Evolutionary conservation across 2,888 invertebrate species (phyloP), one percentile per base, ranked within the genome.

Genomic region (Eudasyphora cyanicolor): DNA sequence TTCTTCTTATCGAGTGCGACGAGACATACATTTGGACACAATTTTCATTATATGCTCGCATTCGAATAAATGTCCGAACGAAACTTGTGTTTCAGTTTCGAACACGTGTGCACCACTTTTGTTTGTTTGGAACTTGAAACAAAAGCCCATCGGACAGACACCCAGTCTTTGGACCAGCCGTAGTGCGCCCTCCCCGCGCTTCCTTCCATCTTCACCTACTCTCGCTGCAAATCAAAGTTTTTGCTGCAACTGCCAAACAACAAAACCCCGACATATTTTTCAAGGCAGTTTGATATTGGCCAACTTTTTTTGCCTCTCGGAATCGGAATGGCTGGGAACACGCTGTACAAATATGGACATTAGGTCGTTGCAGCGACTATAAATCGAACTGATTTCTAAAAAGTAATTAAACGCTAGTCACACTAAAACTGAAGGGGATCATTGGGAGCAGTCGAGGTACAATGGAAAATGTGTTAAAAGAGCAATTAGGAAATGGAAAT

Each of bases 61-160:
- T 7, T 45, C 45, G 45, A 45, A 32, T 32, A 32, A 32, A 32
- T 32, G 32, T 32, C 32, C 32, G 32, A 54, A 54, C 32, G 32
- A 54, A 54, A 54, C 10, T 21, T 21, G 19, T 75, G 21, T 21
- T 38, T 60, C 67, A 67, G 49, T 67, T 29, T 74, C 10, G 80
- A 71, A 78, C 84, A 84, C 84, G 80, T 84, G 84, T 81, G 80
- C 84, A 78, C 80, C 42, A 78, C 57, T 27, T 76, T 83, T 75
- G 21, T 12, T 35, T 1, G 19, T 73, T 67, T 32, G 7, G 42
- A 57, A 67, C 42, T 42, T 24, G 42, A 64, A 35, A 21, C 12
- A 21, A 67, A 42, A 35, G 10, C 32, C 14, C 54, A 10, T 8
- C 3, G 3, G 27, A 27, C 27, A 57, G 27, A 7, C 57, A 57